Evolutionary conservation across 2,113 vertebrate genomes (phyloP).

Genomic region (Amazona guildingii): DNA sequence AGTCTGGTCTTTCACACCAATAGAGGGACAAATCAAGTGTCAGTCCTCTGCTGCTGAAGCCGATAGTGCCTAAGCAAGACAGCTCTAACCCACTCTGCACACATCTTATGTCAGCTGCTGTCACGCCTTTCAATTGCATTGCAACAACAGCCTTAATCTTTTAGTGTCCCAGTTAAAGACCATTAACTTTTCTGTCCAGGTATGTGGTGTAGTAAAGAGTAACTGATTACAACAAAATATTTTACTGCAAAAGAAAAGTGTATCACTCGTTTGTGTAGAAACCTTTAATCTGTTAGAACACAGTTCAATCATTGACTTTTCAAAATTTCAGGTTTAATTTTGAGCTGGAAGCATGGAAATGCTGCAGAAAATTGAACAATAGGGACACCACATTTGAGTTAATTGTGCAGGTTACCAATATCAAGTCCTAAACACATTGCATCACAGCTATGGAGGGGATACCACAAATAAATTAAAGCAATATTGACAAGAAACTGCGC

Average conservation of each 20-base stretch:
- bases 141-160: background rate
- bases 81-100: rapidly evolving
- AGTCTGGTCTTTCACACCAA: background rate
- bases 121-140: background rate
- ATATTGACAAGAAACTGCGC: background rate
- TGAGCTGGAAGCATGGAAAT: background rate
- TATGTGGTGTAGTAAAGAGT: rapidly evolving
- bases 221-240: background rate
- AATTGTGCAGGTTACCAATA: background rate
- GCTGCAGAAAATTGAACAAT: background rate
- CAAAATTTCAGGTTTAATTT: background rate
- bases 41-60: background rate
- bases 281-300: background rate
- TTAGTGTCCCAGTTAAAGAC: background rate
- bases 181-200: background rate
- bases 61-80: background rate
- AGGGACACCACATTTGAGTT: background rate
- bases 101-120: background rate
- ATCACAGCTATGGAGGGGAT: background rate
- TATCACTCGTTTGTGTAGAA: background rate
- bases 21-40: background rate
- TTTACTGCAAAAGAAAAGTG: background rate
- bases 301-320: background rate
- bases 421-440: background rate
- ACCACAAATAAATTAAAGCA: no score